phyloP scores from a whole-genome alignment of 2,888 invertebrate species.

The Miltochrista miniata region DNA sequence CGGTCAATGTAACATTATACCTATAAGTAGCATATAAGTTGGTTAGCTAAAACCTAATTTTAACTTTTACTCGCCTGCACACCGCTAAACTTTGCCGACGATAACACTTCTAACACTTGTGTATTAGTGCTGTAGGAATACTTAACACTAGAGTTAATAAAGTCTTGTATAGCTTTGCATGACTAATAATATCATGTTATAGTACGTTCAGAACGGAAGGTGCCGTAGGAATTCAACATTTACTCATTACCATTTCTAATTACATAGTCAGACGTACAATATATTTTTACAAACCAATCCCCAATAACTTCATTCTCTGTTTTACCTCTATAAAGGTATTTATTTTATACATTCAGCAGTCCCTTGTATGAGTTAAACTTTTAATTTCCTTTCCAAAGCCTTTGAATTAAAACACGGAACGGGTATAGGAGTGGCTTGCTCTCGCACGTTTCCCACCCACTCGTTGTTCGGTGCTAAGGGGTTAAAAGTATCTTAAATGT shows the following conservation, averaged over 20 bases:
- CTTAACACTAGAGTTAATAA: slow-evolving; percentile 1
- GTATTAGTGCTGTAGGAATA: slow-evolving; percentile 2
- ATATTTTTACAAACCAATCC: too few species aligned
- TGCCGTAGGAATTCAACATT: too few species aligned
- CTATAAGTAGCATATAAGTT: not conserved
- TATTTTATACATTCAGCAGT: not conserved
- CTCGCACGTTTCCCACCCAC: slow-evolving; percentile 11
- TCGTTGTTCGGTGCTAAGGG: slow-evolving; percentile 2
- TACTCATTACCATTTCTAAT: not conserved
- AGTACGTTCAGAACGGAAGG: not conserved
- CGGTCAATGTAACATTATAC: too few species aligned
- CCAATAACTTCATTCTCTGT: too few species aligned
- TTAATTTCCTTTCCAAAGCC: slow-evolving; percentile 7
- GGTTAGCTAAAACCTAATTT: not conserved
- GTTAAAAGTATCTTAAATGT: slow-evolving; percentile 17
- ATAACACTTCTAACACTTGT: not conserved
- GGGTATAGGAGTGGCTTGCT: not conserved
- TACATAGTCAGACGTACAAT: not conserved
- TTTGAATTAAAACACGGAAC: slow-evolving; percentile 6
- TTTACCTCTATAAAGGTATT: too few species aligned
- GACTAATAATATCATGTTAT: not conserved
- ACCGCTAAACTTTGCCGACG: not conserved
- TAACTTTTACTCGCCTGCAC: not conserved
- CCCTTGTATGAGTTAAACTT: not conserved
- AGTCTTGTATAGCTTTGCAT: not conserved